Conservation (phyloP, 2,888 invertebrate species). For the Calephelis perditalis region DNA sequence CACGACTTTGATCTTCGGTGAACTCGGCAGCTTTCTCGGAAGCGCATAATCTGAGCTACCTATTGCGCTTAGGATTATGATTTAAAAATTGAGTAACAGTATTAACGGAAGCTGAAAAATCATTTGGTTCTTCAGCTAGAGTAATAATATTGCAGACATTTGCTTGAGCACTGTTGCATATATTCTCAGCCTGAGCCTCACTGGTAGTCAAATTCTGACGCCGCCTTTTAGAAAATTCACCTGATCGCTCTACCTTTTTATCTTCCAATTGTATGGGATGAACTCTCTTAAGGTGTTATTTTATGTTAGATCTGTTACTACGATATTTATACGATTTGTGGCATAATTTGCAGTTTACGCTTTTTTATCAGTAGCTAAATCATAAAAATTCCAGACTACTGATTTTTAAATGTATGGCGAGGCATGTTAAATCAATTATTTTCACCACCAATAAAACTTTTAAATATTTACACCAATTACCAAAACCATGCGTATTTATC, state of each 20-base stretch:
- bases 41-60: not conserved
- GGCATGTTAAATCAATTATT: not conserved
- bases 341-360: not conserved
- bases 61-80: not conserved
- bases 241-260: not conserved
- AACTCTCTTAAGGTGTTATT: not conserved
- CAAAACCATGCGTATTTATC: too few relatives aligned
- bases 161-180: not conserved
- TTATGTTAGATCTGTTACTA: not conserved
- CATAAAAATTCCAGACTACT: not conserved
- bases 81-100: too few relatives aligned
- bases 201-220: too few relatives aligned
- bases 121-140: not conserved
- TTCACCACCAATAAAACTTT: not conserved
- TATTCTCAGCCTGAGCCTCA: not conserved
- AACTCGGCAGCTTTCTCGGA: not conserved
- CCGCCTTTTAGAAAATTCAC: too few relatives aligned
- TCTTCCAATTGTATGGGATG: conserved; percentile 11
- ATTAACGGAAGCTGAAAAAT: too few relatives aligned
- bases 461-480: too few relatives aligned
- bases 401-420: not conserved
- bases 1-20: not conserved
- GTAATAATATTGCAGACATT: not conserved
- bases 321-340: not conserved
- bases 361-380: not conserved